Evolutionary conservation across 2,888 invertebrate genomes (phyloP).

Genomic region (Smittia aterrima): DNA sequence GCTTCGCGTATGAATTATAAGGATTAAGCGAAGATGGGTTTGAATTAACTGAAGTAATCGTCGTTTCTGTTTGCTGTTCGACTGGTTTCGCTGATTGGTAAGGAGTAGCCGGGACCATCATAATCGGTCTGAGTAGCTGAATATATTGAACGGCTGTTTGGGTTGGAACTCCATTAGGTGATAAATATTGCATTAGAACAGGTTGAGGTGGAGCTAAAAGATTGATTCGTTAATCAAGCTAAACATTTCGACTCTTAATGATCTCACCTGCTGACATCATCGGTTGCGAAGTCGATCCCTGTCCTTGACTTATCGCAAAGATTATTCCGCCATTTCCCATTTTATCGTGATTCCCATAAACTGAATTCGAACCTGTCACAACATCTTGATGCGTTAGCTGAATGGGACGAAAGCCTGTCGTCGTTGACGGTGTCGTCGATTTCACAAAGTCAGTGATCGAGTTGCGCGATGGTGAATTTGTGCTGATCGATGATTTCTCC

Average conservation of each 20-base stretch:
- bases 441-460: neutral
- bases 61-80: too few relatives aligned
- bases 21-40: neutral
- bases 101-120: conserved; percentile 5
- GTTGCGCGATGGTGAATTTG: neutral
- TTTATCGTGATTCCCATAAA: conserved; percentile 13
- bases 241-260: too few relatives aligned
- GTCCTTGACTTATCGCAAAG: neutral
- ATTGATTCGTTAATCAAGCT: neutral
- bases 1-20: neutral
- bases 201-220: conserved; percentile 21
- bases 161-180: conserved; percentile 20
- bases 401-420: neutral
- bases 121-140: conserved; percentile 22
- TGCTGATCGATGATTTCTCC: neutral
- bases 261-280: conserved; percentile 8
- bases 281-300: neutral
- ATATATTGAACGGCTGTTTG: conserved; percentile 21
- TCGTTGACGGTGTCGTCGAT: neutral
- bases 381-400: conserved; percentile 22
- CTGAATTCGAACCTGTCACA: conserved; percentile 6
- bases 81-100: too few relatives aligned
- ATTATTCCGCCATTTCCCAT: conserved; percentile 13
- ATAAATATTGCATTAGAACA: conserved; percentile 23
- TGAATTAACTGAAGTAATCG: neutral